Evolutionary conservation across 1,140 invertebrate species (phyloP).

Genomic region (Tenebrio molitor): DNA sequence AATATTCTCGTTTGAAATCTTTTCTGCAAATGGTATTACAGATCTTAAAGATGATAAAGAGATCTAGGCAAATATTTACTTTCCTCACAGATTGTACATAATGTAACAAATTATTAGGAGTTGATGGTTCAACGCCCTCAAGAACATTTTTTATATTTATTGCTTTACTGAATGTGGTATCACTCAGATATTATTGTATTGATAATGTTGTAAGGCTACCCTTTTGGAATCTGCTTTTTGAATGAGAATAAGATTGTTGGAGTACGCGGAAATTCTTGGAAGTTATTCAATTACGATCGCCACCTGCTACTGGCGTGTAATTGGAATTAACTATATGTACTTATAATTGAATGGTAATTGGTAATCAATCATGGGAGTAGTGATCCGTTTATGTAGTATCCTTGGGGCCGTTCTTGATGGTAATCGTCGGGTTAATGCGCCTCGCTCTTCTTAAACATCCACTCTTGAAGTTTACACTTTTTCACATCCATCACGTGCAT

Average conservation of each 20-base stretch:
- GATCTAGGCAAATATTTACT: no score
- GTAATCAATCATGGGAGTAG: constrained; percentile 31
- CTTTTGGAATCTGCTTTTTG: no score
- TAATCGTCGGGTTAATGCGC: constrained; percentile 2
- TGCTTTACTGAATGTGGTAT: no score
- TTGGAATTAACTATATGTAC: constrained; percentile 21
- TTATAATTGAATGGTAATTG: constrained; percentile 31
- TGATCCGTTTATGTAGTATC: constrained; percentile 5
- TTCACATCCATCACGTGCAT: constrained; percentile 2
- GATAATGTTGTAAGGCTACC: no score
- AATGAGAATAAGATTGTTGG: not conserved
- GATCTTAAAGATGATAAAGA: no score
- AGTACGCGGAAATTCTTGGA: constrained; percentile 1
- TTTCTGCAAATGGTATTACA: no score
- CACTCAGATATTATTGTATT: no score
- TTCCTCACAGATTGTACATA: no score
- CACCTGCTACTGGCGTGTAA: constrained; percentile 7
- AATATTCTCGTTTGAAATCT: no score
- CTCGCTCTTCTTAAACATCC: not conserved
- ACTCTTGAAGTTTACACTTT: not conserved
- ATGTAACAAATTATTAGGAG: no score
- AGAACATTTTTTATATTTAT: no score
- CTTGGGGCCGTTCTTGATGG: not conserved
- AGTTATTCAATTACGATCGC: constrained; percentile 6
- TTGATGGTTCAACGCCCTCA: no score